Evolutionary conservation across 2,797 vertebrate genomes (phyloP).

Genomic region (Bufotes viridis): DNA sequence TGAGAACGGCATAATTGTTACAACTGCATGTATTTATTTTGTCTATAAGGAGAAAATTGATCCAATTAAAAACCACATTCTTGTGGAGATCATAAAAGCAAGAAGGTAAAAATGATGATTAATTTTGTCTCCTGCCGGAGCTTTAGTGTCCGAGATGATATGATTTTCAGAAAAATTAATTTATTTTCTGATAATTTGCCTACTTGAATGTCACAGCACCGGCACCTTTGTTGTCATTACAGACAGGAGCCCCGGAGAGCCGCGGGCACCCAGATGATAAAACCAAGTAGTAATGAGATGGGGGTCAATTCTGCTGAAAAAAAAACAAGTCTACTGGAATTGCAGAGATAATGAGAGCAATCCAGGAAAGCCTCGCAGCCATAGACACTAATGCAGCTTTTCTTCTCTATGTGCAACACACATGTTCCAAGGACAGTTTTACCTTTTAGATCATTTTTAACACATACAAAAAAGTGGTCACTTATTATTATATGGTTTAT

Average conservation of each 20-base stretch:
- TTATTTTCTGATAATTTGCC: not conserved
- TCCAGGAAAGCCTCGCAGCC: not conserved
- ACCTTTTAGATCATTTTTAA: not conserved
- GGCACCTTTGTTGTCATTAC: not conserved
- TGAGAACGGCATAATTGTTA: not conserved
- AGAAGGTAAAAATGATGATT: not conserved
- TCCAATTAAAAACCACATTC: not conserved
- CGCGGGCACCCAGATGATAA: no score
- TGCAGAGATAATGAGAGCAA: constrained; percentile 42
- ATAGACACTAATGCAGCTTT: constrained; percentile 35
- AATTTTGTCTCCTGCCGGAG: not conserved
- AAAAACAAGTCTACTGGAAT: constrained; percentile 16
- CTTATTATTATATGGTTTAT: not conserved
- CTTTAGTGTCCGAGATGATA: not conserved
- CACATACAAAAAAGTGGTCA: not conserved
- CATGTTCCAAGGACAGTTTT: not conserved
- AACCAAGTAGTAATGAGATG: constrained; percentile 5
- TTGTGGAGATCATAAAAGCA: not conserved
- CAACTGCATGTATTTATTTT: not conserved
- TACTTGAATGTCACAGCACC: not conserved
- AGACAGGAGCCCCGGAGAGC: not conserved
- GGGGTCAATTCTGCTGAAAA: constrained; percentile 26
- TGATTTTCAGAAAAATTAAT: not conserved
- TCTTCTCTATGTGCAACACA: constrained; percentile 6
- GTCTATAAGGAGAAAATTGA: not conserved